A percentile compares a stretch with the other conserved stretches of the same genome.
phyloP scores from a whole-genome alignment of 2,888 invertebrate genomes.

The Hermaeophaga mercurialis region DNA sequence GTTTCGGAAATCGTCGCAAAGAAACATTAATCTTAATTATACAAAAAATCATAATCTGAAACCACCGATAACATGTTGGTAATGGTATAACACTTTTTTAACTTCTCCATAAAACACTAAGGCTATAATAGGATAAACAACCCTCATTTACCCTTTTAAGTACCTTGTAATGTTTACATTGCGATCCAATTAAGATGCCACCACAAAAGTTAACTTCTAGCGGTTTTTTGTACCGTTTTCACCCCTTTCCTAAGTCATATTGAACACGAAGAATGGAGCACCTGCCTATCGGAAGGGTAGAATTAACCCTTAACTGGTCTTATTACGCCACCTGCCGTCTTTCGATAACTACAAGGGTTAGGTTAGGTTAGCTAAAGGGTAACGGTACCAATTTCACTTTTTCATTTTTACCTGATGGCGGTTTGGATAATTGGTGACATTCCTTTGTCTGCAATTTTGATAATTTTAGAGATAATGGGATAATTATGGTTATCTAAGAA shows the following conservation, averaged over 20 bases:
- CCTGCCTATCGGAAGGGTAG: constrained; percentile 48
- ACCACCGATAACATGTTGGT: too few species aligned
- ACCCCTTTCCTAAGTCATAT: constrained; percentile 47
- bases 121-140: too few species aligned
- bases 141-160: constrained; percentile 31
- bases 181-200: constrained; percentile 41
- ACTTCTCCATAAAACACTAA: too few species aligned
- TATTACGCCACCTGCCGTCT: constrained; percentile 47
- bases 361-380: constrained; percentile 26
- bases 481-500: neutral
- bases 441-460: constrained; percentile 6
- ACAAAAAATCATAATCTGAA: too few species aligned
- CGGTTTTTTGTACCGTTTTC: constrained; percentile 35
- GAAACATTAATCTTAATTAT: too few species aligned
- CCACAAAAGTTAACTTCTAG: constrained; percentile 29
- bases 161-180: constrained; percentile 38
- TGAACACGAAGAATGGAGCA: constrained; percentile 45
- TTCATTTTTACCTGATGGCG: constrained; percentile 21
- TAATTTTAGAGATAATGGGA: neutral
- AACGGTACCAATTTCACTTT: constrained; percentile 37
- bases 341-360: constrained; percentile 26
- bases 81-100: too few species aligned
- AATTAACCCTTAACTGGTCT: constrained; percentile 51
- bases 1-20: too few species aligned
- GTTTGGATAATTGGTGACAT: constrained; percentile 17